Base-by-base conservation (phyloP, 2,888 invertebrate genomes). In the Meteorus colon region DNA sequence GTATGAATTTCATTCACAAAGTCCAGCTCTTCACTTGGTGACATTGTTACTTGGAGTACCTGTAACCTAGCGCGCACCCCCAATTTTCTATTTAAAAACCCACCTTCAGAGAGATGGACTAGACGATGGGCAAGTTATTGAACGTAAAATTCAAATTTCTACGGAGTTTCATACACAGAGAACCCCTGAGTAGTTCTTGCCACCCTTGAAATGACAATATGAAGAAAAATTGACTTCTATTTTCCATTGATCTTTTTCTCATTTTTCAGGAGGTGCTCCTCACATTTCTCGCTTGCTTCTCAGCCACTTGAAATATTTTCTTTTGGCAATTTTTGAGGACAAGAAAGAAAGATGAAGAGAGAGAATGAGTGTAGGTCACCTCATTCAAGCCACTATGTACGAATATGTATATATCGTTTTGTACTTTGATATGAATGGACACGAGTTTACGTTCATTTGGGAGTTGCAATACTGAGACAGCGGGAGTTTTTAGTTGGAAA, bases 131-230 rank as follows among this genome's bases (percentile, higher is more conserved):
- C 63, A 74, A 67, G 77, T 34, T 59, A 37, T 62, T 73, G 73
- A 82, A 85, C 84, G 84, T 85, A 84, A 86, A 86, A 87, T 87
- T 86, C 76, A 84, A 86, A 87, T 87, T 87, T 86, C 82, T 82
- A 80, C 82, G 78, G 66, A 75, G 45, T 63, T 45, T 45, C 31
- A 41, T 45, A 16, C 81, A 77, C 77, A 74, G 78, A 70, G 79
- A 70, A 63, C 71, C 48, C 48, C 45, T 31, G 37, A 63, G 41
- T 75, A 51, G 48, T 59, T 65, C 29, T 76, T 62, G 73, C 76
- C 76, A 76, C 73, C 68, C 45, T 29, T 51, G 31, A 19, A 55
- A 75, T 51, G 45, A 73, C 73, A 76, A 76, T 73, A 60, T 55
- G 48, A 37, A 63, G 68, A 66, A 76, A 73, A 68, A 68, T 62